phyloP scores from a whole-genome alignment of 2,113 vertebrate species.

The Apeltes quadracus region DNA sequence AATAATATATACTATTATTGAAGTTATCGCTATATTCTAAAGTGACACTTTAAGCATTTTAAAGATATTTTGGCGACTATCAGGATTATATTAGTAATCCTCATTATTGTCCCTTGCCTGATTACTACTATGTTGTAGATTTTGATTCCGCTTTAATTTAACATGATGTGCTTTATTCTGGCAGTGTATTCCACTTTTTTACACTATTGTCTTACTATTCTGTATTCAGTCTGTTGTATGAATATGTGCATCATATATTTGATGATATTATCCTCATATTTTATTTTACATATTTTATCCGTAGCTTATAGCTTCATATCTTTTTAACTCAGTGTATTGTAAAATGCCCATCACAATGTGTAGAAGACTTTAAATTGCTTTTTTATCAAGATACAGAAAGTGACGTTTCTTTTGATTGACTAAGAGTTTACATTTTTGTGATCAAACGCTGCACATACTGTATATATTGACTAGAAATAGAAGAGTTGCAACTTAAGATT shows the following conservation, averaged over 20 bases:
- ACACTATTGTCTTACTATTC: background rate
- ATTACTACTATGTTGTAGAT: background rate
- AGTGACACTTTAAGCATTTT: background rate
- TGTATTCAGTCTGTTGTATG: background rate
- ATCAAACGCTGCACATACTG: background rate
- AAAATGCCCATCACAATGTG: slow-evolving; percentile 1
- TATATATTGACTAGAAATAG: background rate
- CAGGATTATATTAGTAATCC: background rate
- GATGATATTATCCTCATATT: background rate
- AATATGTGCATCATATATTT: background rate
- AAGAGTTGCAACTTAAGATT: background rate
- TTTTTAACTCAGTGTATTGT: background rate
- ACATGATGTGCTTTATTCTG: background rate
- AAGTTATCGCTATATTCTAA: background rate
- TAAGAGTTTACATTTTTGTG: background rate
- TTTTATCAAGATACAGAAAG: background rate
- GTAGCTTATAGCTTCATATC: background rate
- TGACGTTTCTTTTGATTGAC: background rate
- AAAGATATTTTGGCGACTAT: background rate
- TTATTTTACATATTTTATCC: background rate
- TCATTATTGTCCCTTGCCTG: background rate
- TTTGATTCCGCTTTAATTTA: background rate
- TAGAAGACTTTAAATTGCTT: too few species aligned
- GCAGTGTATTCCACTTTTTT: background rate
- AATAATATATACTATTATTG: too few species aligned